These are phyloP conservation scores for Squalus acanthias DNA, from an alignment of 2,797 vertebrate genomes.

Conservation along the genomic window DNA sequence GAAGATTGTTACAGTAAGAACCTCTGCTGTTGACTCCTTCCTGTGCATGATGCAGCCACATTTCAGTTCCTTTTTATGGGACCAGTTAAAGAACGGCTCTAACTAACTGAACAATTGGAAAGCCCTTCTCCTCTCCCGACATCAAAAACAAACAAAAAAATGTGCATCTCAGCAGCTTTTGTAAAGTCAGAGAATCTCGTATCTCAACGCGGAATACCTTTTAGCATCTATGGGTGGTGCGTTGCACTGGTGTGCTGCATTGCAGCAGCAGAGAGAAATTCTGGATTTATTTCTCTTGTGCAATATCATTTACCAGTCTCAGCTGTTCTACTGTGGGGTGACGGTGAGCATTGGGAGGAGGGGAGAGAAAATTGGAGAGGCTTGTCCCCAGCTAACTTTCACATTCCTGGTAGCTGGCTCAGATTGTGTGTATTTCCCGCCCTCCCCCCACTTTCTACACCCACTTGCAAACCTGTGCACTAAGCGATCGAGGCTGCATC, in stretches of 20 bases:
- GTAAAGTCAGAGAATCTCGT: not conserved
- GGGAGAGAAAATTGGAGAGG: not conserved
- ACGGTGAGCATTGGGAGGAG: no score
- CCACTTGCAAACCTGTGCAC: not conserved
- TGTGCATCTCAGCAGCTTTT: not conserved
- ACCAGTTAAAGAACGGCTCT: not conserved
- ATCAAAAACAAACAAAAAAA: not conserved
- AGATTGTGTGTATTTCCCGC: not conserved
- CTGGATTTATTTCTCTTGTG: not conserved
- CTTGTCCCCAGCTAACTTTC: not conserved
- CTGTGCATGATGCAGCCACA: not conserved
- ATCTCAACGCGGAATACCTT: not conserved
- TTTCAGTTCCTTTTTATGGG: not conserved
- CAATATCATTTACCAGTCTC: not conserved
- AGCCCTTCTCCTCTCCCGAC: not conserved
- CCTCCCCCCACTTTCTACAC: not conserved
- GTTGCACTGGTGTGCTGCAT: not conserved
- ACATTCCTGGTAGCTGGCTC: no score
- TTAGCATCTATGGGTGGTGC: no score
- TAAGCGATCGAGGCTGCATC: not conserved
- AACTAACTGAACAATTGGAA: not conserved
- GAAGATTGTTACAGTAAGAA: constrained; percentile 57
- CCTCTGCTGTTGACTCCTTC: not conserved
- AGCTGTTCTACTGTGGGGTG: not conserved
- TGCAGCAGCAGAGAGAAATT: not conserved